phyloP scores from a whole-genome alignment of 2,113 vertebrate genomes.

The Sorex fumeus region DNA sequence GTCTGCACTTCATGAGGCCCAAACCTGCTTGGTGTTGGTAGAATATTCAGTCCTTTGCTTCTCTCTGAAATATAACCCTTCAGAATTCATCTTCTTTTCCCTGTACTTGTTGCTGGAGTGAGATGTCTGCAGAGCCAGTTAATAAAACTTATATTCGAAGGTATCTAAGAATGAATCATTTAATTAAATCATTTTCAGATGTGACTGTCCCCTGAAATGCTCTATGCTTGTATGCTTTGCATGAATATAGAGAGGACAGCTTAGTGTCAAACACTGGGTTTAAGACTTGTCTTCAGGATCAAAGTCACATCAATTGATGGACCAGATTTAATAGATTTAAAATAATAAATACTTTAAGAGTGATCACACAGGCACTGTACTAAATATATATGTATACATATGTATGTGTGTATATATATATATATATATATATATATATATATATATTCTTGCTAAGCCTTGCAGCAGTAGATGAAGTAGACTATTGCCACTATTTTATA shows the following conservation, averaged over 20 bases:
- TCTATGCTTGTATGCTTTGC: neutral
- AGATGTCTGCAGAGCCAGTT: slow-evolving; percentile 8
- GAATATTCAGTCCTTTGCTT: slow-evolving; percentile 17
- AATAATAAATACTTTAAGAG: neutral
- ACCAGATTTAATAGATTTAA: slow-evolving; percentile 37
- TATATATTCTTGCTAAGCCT: slow-evolving; percentile 10
- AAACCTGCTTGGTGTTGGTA: slow-evolving; percentile 11
- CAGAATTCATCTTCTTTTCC: slow-evolving; percentile 39
- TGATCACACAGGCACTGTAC: neutral
- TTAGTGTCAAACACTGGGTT: neutral
- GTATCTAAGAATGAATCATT: neutral
- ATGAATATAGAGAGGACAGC: neutral
- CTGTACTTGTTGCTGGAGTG: neutral
- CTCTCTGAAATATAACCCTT: neutral
- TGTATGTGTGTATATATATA: no score
- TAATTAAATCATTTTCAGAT: neutral
- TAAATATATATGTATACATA: neutral
- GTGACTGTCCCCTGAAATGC: neutral
- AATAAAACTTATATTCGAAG: slow-evolving; percentile 1
- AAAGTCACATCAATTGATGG: slow-evolving; percentile 39
- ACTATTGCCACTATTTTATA: neutral
- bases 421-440: neutral
- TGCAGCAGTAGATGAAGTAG: neutral
- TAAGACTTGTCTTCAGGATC: slow-evolving; percentile 14
- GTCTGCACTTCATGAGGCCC: neutral